Base-by-base conservation (phyloP, 2,113 vertebrate genomes). In the Glareola pratincola region DNA sequence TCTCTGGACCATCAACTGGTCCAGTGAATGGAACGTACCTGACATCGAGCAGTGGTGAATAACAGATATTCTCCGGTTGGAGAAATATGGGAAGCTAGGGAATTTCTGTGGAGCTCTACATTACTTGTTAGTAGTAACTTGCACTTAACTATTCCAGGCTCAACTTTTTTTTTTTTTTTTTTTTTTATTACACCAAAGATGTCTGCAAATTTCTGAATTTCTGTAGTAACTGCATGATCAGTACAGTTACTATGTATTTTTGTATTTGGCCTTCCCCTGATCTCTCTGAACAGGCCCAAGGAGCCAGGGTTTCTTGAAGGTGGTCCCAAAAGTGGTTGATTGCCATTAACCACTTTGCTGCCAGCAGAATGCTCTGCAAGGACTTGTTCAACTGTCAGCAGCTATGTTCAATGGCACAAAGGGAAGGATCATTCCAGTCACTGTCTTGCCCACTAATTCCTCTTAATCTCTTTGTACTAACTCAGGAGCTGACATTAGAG, bases 401-500 rank as follows among this genome's bases (percentile, higher is more conserved):
- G 47, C 39, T 48, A 6, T 9, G 17, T 53, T 63, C 73, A 78
- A 19, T 2, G 24, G 21, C 56, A 71, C n/a, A 39, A 43, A 20
- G 19, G 32, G 63, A 59, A 34, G 51, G 34, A 34, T 45, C 9
- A 1, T 54, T 78, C 62, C 32, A 10, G 2, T 43, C 62, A 8
- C 56, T 22, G 9, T 56, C 67, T 47, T 32, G 7, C 43, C 50
- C 21, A 18, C 51, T 90, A 41, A 85, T 41, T 41, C 45, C 21
- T 62, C 24, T 47, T 66, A 3, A 60, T 67, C 26, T 90, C 54
- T 75, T 47, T 88, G 14, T 94, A n/a, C 90, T 73, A 68, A 57
- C 69, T 57, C 91, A 99, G 99, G 99, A 53, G 99, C 98, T 14
- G 99, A 99, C 92, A 99, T 99, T 91, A 97, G 13, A 64, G 97